These are phyloP conservation scores for Heliconius nattereri DNA, from an alignment of 1,140 invertebrate genomes.

Conservation along the genomic window DNA sequence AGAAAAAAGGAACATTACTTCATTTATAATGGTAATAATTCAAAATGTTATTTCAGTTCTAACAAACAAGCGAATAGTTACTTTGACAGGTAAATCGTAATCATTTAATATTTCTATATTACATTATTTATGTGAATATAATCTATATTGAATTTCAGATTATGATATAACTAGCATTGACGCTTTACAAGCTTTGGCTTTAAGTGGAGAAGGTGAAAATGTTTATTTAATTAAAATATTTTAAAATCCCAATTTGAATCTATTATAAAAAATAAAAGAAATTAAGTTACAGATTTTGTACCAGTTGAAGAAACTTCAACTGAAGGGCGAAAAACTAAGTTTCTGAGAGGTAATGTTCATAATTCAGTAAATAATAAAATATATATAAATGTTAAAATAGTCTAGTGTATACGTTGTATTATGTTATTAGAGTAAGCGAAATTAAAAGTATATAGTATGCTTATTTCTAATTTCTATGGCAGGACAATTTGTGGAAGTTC, in stretches of 20 bases:
- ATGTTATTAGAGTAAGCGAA: no score
- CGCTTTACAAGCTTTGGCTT: conserved; percentile 58
- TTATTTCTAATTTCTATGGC: conserved; percentile 14
- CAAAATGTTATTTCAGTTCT: conserved; percentile 44
- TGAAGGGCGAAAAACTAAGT: not conserved
- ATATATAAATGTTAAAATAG: no score
- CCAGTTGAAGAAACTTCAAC: not conserved
- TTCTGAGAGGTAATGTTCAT: not conserved
- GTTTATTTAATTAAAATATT: not conserved
- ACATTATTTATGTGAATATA: not conserved
- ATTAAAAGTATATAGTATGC: no score
- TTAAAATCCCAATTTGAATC: not conserved
- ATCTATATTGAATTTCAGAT: conserved; percentile 46
- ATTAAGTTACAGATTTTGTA: not conserved
- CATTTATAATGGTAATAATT: not conserved
- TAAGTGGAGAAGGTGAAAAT: conserved; percentile 53
- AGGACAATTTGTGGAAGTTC: conserved; percentile 40
- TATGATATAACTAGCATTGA: conserved; percentile 59
- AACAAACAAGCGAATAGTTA: conserved; percentile 48
- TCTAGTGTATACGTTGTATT: no score
- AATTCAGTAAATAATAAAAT: not conserved
- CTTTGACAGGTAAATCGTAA: conserved; percentile 44
- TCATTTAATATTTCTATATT: not conserved
- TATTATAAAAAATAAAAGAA: not conserved
- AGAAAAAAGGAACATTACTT: no score